A percentile compares a stretch with the other conserved stretches of the same genome.
Evolutionary conservation across 2,888 invertebrate species (phyloP).

Genomic region (Noctua comes): DNA sequence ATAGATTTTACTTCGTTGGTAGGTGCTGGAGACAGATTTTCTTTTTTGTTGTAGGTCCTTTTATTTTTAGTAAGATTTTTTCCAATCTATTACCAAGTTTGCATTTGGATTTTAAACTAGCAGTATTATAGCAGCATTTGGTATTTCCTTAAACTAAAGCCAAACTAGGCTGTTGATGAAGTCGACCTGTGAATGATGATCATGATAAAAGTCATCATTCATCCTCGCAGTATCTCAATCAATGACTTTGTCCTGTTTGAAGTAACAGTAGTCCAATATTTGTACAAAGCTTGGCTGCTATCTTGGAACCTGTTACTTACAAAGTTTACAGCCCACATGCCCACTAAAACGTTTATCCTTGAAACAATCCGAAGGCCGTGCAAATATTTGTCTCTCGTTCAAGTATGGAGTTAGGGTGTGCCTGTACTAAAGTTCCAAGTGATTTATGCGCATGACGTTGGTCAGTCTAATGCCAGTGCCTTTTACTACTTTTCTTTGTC

Average conservation of each 20-base stretch:
- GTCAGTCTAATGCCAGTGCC: background rate
- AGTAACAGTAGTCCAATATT: background rate
- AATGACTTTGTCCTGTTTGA: background rate
- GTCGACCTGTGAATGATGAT: background rate
- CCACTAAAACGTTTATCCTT: conserved; percentile 29
- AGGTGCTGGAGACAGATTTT: background rate
- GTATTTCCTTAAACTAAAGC: background rate
- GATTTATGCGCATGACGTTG: conserved; percentile 33
- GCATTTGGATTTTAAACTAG: background rate
- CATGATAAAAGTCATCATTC: background rate
- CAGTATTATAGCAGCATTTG: background rate
- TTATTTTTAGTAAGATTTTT: background rate
- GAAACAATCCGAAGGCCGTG: conserved; percentile 36
- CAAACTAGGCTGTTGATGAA: background rate
- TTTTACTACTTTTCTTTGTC: conserved; percentile 32
- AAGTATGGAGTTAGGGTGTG: conserved; percentile 33
- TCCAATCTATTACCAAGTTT: background rate
- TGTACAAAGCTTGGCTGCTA: background rate
- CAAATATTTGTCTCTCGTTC: conserved; percentile 44
- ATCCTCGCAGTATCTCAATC: background rate
- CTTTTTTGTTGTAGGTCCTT: background rate
- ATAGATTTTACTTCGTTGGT: background rate
- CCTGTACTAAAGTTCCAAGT: conserved; percentile 13
- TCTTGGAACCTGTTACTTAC: conserved; percentile 22
- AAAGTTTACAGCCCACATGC: background rate